Evolutionary conservation across 2,888 invertebrate species (phyloP), one percentile per base, ranked within the genome.

Genomic region (Minunthozetes semirufus): DNA sequence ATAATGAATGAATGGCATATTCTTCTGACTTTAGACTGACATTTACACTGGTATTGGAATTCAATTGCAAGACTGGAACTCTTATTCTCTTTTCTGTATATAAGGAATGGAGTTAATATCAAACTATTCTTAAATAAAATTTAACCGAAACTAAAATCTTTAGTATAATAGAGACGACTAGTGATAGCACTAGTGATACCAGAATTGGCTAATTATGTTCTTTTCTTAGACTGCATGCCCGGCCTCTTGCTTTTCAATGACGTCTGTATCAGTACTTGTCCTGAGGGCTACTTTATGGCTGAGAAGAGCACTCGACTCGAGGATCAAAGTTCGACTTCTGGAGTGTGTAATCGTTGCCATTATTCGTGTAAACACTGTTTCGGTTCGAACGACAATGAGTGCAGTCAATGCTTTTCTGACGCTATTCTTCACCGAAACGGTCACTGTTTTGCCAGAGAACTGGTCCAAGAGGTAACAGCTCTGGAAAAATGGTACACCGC

Each of bases 181-280:
- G 59, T 59, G 17, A 27, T 17, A 27, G 25, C 59, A 59, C 5
- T n/a, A n/a, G n/a, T 4, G 27, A 59, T 59, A 27, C 33, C 33
- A 38, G 11, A 63, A 38, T 13, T 33, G 38, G 33, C 38, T 63
- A 61, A 61, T 61, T 61, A 8, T 25, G 5, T 27, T 61, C 27
- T 63, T 63, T 63, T n/a, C 87, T 80, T 88, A 90, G 90, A 88
- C 82, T 90, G 90, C 84, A 83, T 84, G 80, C 84, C 85, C 80
- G 86, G 86, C 81, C 86, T 87, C 82, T 86, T 86, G 82, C 85
- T 88, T 80, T 85, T 85, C 83, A 84, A 86, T 80, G 87, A 87
- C 77, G 83, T 83, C 80, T 90, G 90, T 84, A 84, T 86, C 80
- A 81, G 82, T 74, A 82, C 82, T 76, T 90, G 90, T 82, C 88